These are phyloP conservation scores for Microtus pennsylvanicus DNA, from an alignment of 2,113 vertebrate genomes.

Conservation along the genomic window DNA sequence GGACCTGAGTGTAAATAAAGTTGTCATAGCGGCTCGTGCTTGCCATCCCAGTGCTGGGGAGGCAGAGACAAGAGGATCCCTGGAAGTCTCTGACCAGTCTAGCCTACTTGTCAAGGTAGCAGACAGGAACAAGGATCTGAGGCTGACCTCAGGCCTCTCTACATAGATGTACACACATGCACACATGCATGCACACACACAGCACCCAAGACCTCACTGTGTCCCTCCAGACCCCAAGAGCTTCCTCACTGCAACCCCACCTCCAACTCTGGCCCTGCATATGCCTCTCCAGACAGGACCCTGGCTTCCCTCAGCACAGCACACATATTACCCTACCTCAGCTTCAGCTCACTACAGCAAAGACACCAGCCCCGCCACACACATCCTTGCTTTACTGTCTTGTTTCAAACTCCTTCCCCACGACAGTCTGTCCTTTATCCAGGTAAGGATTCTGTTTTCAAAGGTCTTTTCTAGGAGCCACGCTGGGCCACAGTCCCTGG, in stretches of 20 bases:
- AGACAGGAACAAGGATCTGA: not conserved
- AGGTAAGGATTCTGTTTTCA: not conserved
- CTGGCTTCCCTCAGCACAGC: not conserved
- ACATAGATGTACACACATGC: rapidly evolving
- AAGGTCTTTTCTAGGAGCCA: not conserved
- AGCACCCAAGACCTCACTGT: not conserved
- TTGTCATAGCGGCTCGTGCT: not conserved
- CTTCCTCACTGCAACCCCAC: not conserved
- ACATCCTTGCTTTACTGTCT: not conserved
- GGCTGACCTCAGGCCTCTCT: not conserved
- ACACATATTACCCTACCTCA: not conserved
- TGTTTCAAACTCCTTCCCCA: not conserved
- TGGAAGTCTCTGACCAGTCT: not conserved
- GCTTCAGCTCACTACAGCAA: not conserved
- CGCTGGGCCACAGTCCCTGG: not conserved
- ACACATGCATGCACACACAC: not conserved
- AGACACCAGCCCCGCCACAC: too few species aligned
- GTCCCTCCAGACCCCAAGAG: not conserved
- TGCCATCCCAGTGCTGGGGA: too few species aligned
- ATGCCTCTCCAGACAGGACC: not conserved
- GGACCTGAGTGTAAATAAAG: not conserved
- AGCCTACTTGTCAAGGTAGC: not conserved
- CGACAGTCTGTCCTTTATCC: not conserved
- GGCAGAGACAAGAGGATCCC: not conserved
- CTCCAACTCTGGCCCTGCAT: too few species aligned